Percentiles rank a stretch among this genome's conserved stretches.
These are phyloP conservation scores for Equus quagga DNA, from an alignment of 2,113 vertebrate genomes.

Conservation along the genomic window DNA sequence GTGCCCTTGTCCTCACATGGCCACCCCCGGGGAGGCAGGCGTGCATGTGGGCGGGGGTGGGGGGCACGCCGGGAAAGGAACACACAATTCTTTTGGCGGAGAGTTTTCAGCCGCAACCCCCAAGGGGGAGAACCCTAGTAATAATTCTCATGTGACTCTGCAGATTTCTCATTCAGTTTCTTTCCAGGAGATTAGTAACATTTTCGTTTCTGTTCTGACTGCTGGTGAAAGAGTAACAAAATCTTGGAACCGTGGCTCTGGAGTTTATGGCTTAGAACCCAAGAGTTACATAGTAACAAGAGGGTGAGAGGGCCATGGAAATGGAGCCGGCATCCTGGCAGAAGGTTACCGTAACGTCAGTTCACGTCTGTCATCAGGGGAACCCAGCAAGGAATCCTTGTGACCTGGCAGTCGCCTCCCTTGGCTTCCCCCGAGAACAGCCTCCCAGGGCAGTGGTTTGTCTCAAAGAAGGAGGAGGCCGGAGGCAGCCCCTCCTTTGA, in stretches of 20 bases:
- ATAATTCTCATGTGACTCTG: neutral
- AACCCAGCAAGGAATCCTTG: neutral
- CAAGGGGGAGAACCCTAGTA: neutral
- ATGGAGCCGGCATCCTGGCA: neutral
- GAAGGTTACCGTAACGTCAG: neutral
- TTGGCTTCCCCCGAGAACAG: rapidly evolving
- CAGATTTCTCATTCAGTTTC: neutral
- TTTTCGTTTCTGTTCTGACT: slow-evolving; percentile 12
- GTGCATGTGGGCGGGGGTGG: rapidly evolving
- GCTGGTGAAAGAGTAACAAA: neutral
- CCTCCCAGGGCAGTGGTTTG: neutral
- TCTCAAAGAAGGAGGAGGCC: neutral
- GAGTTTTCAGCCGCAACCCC: neutral
- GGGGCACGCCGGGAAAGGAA: no score
- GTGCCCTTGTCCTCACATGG: rapidly evolving
- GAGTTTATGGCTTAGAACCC: neutral
- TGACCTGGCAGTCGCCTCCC: neutral
- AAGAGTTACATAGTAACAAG: neutral
- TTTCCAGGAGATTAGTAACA: neutral
- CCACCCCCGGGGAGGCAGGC: neutral
- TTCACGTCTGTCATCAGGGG: neutral
- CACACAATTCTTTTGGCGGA: neutral
- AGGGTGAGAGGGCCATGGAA: neutral
- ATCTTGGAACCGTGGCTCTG: neutral
- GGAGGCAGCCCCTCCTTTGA: no score